Base-by-base conservation (phyloP, 2,888 invertebrate species). In the Cerceris rybyensis region DNA sequence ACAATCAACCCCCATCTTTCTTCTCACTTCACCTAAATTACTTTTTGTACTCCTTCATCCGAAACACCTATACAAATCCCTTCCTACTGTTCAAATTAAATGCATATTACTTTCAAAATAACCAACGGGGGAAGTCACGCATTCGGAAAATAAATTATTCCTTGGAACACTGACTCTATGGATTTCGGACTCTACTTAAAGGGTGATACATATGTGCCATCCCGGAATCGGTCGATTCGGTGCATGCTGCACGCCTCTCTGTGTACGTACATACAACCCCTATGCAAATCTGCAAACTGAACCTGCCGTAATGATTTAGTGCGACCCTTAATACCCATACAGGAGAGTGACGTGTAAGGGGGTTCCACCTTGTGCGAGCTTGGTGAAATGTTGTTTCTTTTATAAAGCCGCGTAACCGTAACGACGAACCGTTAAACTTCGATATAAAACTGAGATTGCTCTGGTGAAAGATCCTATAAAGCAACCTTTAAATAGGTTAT, bases 251-350 rank as follows among this genome's bases (percentile, higher is more conserved):
- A 63, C 43, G 9, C 43, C 16, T 52, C 6, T 49, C 13, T 17
- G 49, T 17, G 60, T 54, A 70, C 41, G 66, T 64, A 63, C 61
- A 60, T 65, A 80, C 58, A 74, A 58, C 65, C 54, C 14, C 66
- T 78, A 82, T 81, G 81, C 75, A 82, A 81, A 82, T 82, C 63
- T 70, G 8, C 7, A 28, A 46, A 49, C 63, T 59, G 73, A 78
- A 73, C 70, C 81, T 39, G 57, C 69, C 72, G 73, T 65, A 68
- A 82, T 82, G 81, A 82, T 82, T 82, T 81, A 82, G 50, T 55
- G 61, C 16, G 39, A 13, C 63, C 75, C 75, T 78, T 82, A 82
- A 78, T 70, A 78, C 73, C 70, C 11, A n/a, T 59, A 61, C 57
- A 61, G 68, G 70, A 64, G 57, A 79, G 49, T 71, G 79, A 80